Evolutionary conservation across 2,797 vertebrate species (phyloP).

Genomic region (Tolypeutes matacus): DNA sequence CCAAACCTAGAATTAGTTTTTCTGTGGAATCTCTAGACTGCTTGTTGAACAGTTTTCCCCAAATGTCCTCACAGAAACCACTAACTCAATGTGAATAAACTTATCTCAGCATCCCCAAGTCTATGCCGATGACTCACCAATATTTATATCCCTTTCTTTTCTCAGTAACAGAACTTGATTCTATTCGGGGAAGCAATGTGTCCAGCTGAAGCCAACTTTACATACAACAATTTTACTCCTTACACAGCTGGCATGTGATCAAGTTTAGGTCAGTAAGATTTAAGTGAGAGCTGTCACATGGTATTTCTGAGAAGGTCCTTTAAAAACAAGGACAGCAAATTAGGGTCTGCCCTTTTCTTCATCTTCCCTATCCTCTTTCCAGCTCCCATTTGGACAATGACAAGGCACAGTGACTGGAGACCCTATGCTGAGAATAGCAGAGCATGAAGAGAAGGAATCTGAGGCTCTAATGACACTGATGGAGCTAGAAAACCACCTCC

Average conservation of each 20-base stretch:
- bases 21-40: not conserved
- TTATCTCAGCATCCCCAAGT: conserved; percentile 49
- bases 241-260: not conserved
- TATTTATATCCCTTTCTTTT: conserved; percentile 59
- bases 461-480: not conserved
- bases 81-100: not conserved
- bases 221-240: not conserved
- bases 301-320: conserved; percentile 18
- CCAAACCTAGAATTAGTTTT: not conserved
- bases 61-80: conserved; percentile 60
- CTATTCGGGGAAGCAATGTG: conserved; percentile 63
- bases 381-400: not conserved
- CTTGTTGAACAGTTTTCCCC: conserved; percentile 11
- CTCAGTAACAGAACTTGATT: conserved; percentile 47
- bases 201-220: not conserved
- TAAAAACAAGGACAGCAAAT: conserved; percentile 24
- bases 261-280: not conserved
- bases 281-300: not conserved
- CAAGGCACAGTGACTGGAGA: not conserved
- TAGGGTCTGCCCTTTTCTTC: not conserved
- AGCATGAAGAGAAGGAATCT: not conserved
- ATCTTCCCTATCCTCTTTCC: not conserved
- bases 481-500: not conserved
- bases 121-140: conserved; percentile 50
- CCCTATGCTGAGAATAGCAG: not conserved